A percentile compares a stretch with the other conserved stretches of the same genome.
Conservation (phyloP, 2,797 vertebrate genomes). For the Mus caroli region DNA sequence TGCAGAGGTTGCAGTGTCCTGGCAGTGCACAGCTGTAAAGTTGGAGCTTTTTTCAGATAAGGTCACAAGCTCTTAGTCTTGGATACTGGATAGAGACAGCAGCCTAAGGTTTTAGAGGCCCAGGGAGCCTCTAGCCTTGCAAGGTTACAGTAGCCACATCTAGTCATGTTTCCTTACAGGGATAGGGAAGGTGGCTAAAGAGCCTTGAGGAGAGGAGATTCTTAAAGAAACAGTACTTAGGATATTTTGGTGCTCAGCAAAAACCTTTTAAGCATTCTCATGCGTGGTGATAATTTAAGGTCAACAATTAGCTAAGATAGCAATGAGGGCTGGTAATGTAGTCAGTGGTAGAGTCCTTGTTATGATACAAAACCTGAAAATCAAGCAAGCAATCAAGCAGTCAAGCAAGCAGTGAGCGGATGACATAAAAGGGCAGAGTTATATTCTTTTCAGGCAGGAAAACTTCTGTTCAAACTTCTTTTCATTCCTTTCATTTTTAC, state of each 20-base stretch:
- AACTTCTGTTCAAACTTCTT: constrained; percentile 16
- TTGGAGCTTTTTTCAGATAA: neutral
- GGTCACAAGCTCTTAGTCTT: neutral
- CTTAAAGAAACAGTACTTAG: neutral
- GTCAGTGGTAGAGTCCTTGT: neutral
- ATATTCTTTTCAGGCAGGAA: neutral
- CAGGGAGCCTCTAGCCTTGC: neutral
- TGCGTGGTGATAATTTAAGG: constrained; percentile 30
- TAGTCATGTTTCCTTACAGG: neutral
- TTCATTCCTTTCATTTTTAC: neutral
- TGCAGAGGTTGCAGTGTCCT: neutral
- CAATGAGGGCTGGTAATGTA: neutral
- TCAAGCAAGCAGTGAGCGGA: neutral
- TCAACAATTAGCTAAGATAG: neutral
- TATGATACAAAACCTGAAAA: neutral
- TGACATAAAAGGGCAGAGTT: neutral
- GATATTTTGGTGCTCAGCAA: constrained; percentile 30
- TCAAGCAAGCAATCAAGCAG: neutral
- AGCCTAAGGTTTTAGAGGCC: neutral
- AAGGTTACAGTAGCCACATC: neutral
- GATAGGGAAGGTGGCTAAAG: neutral
- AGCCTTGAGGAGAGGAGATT: neutral
- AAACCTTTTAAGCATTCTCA: constrained; percentile 25
- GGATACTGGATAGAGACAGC: neutral
- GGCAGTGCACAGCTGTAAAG: rapidly evolving